Percentiles rank a stretch among this genome's conserved stretches.
Evolutionary conservation across 2,113 vertebrate species (phyloP).

Genomic region (Merops nubicus): DNA sequence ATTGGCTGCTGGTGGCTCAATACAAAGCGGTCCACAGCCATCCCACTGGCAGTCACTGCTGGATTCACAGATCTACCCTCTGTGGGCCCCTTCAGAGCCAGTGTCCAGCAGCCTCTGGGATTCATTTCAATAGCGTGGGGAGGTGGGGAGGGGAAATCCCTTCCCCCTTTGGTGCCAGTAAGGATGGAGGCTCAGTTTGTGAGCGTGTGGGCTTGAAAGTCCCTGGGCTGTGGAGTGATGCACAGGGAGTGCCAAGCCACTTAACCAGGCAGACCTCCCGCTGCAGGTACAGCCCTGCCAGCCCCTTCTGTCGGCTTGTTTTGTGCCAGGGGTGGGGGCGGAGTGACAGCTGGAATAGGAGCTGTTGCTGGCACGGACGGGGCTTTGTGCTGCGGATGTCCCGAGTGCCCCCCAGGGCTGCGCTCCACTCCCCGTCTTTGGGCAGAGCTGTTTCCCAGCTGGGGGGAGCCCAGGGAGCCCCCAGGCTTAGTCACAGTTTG

Average conservation of each 20-base stretch:
- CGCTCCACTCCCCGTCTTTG: neutral
- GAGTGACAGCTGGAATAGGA: neutral
- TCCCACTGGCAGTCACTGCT: neutral
- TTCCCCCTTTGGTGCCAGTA: neutral
- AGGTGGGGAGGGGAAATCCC: neutral
- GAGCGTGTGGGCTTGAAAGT: neutral
- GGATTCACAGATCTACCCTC: neutral
- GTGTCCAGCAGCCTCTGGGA: rapidly evolving
- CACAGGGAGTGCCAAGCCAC: neutral
- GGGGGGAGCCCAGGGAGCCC: neutral
- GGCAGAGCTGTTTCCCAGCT: neutral
- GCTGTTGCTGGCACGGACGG: neutral
- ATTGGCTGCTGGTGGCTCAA: neutral
- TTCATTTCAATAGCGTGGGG: rapidly evolving
- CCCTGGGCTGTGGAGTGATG: rapidly evolving
- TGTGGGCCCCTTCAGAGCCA: neutral
- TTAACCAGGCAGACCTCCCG: neutral
- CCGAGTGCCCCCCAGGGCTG: rapidly evolving
- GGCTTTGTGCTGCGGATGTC: neutral
- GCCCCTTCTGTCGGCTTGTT: neutral
- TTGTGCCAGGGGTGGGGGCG: neutral
- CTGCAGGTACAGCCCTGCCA: neutral
- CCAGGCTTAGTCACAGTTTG: neutral
- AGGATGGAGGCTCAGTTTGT: neutral
- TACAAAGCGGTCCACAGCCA: neutral